These are phyloP conservation scores for Cheilosia variabilis DNA, from an alignment of 2,888 invertebrate species.

Conservation along the genomic window DNA sequence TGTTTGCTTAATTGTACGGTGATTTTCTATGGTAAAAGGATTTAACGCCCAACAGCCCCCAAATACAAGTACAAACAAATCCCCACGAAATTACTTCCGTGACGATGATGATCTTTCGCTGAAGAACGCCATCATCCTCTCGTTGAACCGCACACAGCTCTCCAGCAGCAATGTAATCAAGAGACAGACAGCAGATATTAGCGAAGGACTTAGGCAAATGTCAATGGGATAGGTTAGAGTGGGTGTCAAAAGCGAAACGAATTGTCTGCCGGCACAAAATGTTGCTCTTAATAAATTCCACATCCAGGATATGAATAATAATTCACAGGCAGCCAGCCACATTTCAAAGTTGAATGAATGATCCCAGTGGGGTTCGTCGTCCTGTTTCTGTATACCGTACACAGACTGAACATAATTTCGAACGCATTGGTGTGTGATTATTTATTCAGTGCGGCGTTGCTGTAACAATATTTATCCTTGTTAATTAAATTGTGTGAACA, in stretches of 20 bases:
- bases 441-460: slow-evolving; percentile 74
- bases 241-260: slow-evolving; percentile 59
- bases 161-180: slow-evolving; percentile 66
- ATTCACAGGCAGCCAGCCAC: slow-evolving; percentile 17
- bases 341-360: slow-evolving; percentile 24
- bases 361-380: background rate
- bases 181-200: slow-evolving; percentile 74
- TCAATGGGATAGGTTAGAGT: slow-evolving; percentile 63
- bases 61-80: slow-evolving; percentile 68
- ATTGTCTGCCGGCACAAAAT: slow-evolving; percentile 62
- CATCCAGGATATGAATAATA: slow-evolving; percentile 72
- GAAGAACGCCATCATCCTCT: slow-evolving; percentile 1
- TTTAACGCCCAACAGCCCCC: slow-evolving; percentile 61
- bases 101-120: slow-evolving; percentile 56
- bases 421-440: slow-evolving; percentile 66
- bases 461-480: slow-evolving; percentile 83
- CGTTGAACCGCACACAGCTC: background rate
- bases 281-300: slow-evolving; percentile 63
- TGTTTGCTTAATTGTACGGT: slow-evolving; percentile 72
- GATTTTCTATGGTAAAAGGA: slow-evolving; percentile 69
- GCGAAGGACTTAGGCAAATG: slow-evolving; percentile 68
- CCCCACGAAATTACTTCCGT: slow-evolving; percentile 73
- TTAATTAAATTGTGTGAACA: slow-evolving; percentile 84
- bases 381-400: background rate
- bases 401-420: slow-evolving; percentile 44